Evolutionary conservation across 2,888 invertebrate species (phyloP).

Genomic region (Leptopilina myrica): DNA sequence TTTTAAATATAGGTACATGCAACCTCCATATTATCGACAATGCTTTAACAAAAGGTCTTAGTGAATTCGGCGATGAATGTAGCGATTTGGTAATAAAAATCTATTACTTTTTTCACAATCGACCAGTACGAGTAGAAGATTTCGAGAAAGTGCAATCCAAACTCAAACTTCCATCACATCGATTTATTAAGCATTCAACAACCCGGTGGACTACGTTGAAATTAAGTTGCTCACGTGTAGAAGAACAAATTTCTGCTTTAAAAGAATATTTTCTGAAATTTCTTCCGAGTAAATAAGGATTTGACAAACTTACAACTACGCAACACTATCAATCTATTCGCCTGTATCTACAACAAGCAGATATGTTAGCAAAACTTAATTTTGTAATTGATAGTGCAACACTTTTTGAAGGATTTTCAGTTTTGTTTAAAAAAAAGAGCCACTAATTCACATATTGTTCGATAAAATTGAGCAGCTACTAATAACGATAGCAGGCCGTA

Average conservation of each 20-base stretch:
- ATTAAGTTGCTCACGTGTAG: background rate
- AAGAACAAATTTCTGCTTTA: background rate
- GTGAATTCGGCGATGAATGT: background rate
- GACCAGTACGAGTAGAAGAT: background rate
- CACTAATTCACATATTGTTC: slow-evolving; percentile 50
- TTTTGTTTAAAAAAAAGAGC: slow-evolving; percentile 51
- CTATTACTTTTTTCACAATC: background rate
- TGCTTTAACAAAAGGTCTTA: background rate
- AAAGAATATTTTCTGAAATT: background rate
- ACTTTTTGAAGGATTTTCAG: slow-evolving; percentile 43
- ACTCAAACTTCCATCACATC: background rate
- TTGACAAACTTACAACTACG: background rate
- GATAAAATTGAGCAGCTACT: background rate
- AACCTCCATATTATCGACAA: background rate
- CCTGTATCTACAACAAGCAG: slow-evolving; percentile 18
- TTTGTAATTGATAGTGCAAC: slow-evolving; percentile 45
- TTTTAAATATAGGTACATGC: background rate
- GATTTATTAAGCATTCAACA: slow-evolving; percentile 3
- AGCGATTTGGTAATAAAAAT: background rate
- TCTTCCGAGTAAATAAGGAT: background rate
- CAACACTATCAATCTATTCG: slow-evolving; percentile 25
- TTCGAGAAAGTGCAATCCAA: background rate
- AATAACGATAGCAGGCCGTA: background rate
- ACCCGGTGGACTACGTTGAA: background rate
- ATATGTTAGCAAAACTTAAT: slow-evolving; percentile 43